phyloP scores from a whole-genome alignment of 2,888 invertebrate genomes.

The Polia nebulosa region DNA sequence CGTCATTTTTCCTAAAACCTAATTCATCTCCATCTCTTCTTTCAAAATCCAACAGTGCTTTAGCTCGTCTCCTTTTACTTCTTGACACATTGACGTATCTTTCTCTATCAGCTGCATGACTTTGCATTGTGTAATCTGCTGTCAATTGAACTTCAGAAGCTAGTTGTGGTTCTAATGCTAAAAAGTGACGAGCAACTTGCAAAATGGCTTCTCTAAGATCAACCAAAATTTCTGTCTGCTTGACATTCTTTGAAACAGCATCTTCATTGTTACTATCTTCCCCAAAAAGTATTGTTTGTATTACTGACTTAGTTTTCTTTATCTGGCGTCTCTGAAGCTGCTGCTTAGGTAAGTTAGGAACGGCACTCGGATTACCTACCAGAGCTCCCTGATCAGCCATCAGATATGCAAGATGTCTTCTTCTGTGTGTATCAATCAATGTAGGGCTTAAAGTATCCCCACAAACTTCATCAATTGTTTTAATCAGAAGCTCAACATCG shows the following conservation, averaged over 20 bases:
- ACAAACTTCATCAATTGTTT: conserved; percentile 93
- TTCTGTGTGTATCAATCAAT: conserved; percentile 96
- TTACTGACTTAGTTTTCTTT: conserved; percentile 97
- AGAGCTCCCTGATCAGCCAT: conserved; percentile 99
- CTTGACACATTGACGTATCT: conserved; percentile 98
- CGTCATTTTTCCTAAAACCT: conserved; percentile 99
- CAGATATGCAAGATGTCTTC: conserved; percentile 97
- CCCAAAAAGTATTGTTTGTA: conserved; percentile 97
- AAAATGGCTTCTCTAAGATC: conserved; percentile 98
- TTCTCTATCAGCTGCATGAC: conserved; percentile 98
- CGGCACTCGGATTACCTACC: conserved; percentile 97
- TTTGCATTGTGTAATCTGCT: conserved; percentile 98
- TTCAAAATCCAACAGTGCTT: conserved; percentile 99
- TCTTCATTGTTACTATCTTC: conserved; percentile 95
- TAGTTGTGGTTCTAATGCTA: conserved; percentile 97
- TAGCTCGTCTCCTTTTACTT: conserved; percentile 97
- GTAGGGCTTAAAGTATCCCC: conserved; percentile 96
- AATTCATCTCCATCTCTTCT: conserved; percentile 99
- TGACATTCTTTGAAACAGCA: conserved; percentile 98
- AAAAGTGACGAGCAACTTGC: conserved; percentile 97
- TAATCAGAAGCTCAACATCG: conserved; percentile 96
- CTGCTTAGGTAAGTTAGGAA: conserved; percentile 98
- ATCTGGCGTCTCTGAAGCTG: conserved; percentile 96
- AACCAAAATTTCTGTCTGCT: conserved; percentile 99
- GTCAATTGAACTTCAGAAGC: conserved; percentile 94